Evolutionary conservation across 2,888 invertebrate genomes (phyloP).

Genomic region (Operophtera brumata): DNA sequence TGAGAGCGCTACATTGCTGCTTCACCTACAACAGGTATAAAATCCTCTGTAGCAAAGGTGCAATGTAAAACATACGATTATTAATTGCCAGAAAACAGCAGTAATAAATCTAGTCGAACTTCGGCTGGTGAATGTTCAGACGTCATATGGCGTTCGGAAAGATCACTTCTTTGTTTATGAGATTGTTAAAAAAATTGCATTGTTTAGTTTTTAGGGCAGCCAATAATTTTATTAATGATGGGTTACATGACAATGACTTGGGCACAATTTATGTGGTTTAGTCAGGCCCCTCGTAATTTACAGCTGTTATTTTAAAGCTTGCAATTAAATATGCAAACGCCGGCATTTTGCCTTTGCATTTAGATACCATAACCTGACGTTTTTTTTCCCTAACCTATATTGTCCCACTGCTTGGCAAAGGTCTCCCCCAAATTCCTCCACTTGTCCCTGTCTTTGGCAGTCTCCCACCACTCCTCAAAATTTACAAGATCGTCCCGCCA

Average conservation of each 20-base stretch:
- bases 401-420: no score
- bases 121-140: slow-evolving; percentile 55
- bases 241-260: slow-evolving; percentile 47
- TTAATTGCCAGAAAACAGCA: slow-evolving; percentile 29
- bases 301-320: slow-evolving; percentile 24
- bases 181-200: slow-evolving; percentile 62
- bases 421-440: no score
- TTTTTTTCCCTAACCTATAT: no score
- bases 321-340: slow-evolving; percentile 23
- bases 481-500: no score
- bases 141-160: slow-evolving; percentile 72
- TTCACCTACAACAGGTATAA: slow-evolving; percentile 23
- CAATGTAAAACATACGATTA: slow-evolving; percentile 42
- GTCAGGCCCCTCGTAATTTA: slow-evolving; percentile 25
- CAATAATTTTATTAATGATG: slow-evolving; percentile 50
- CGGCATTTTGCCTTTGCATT: background rate
- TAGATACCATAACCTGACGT: background rate
- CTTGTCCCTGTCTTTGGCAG: no score
- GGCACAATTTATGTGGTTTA: slow-evolving; percentile 34
- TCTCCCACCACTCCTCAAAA: no score
- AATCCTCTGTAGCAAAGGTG: slow-evolving; percentile 23
- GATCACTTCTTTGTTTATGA: slow-evolving; percentile 70
- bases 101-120: slow-evolving; percentile 61
- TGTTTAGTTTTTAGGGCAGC: slow-evolving; percentile 47
- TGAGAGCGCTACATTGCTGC: slow-evolving; percentile 49